Base-by-base conservation (phyloP, 2,113 vertebrate genomes). In the Toxotes chatareus region DNA sequence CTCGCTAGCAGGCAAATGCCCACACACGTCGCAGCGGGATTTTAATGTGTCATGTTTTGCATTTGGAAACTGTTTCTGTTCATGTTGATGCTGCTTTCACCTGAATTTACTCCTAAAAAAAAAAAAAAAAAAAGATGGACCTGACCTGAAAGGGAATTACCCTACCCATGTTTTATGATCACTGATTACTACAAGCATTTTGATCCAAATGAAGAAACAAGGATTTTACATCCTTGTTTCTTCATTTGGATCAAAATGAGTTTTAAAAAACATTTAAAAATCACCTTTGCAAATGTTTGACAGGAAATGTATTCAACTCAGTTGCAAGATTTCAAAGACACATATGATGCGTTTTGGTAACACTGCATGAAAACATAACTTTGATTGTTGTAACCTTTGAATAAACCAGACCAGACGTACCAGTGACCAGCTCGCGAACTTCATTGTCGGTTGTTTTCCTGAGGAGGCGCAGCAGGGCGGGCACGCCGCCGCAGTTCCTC, bases 401-500 rank as follows among this genome's bases (percentile, higher is more conserved):
- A 27, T 27, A 27, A 27, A 27, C 16, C 34, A 3, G 8, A 11
- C 0, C 2, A 3, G 40, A 62, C 86, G 0, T 84, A 96, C 95
- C 98, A 3, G 98, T 99, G 74, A 99, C 97, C 57, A 99, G 96
- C 86, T 99, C 98, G 34, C 97, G 95, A 46, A 98, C 93, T 93
- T 99, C 98, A 0, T 96, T 96, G 94, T 99, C 98, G 0, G 95
- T 91, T 1, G 97, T 98, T 87, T 99, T 99, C 91, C 98, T 96
- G 91, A 99, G 91, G 86, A 99, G 92, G 9, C 97, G 95, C 79
- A 99, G 92, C 49, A 99, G 95, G 6, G 98, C 98, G 1, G 97
- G 97, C 13, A 99, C 96, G 1, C 98, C 98, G 0, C 97, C 98
- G 8, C 97, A 97, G 38, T 99, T 99, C 94, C 98, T 97, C 96